Evolutionary conservation across 2,797 vertebrate species (phyloP).

Genomic region (Urosaurus nigricauda): DNA sequence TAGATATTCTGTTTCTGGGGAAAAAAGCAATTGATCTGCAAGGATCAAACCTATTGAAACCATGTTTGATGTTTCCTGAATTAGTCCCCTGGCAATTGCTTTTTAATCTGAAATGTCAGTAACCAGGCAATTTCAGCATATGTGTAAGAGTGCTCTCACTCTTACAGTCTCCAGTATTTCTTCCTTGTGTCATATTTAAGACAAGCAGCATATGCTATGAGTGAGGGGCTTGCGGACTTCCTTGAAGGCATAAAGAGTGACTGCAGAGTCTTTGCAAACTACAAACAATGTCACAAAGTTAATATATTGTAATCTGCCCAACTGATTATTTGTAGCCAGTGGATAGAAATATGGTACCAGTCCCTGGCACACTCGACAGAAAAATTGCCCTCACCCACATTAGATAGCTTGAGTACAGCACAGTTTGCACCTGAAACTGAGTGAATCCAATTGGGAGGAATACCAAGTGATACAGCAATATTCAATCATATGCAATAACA

Average conservation of each 20-base stretch:
- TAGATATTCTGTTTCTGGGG: constrained; percentile 59
- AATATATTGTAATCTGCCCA: background rate
- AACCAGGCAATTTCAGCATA: constrained; percentile 32
- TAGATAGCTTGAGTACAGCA: too few relatives aligned
- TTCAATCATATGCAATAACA: too few relatives aligned
- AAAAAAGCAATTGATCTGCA: constrained; percentile 62
- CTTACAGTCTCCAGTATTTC: constrained; percentile 42
- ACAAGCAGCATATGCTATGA: constrained; percentile 33
- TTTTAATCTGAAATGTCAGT: constrained; percentile 56
- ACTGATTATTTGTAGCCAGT: background rate
- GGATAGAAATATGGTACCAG: too few relatives aligned
- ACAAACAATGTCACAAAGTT: background rate
- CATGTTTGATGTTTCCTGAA: constrained; percentile 67
- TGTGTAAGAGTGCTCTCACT: constrained; percentile 19
- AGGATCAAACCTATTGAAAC: constrained; percentile 61
- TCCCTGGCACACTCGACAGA: too few relatives aligned
- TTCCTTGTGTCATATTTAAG: constrained; percentile 41
- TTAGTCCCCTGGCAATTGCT: constrained; percentile 42
- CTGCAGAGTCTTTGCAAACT: background rate
- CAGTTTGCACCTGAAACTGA: background rate
- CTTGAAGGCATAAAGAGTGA: constrained; percentile 29
- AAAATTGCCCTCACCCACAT: too few relatives aligned
- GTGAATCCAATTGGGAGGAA: background rate
- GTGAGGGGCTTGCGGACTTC: constrained; percentile 14
- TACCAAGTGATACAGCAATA: background rate